A percentile compares a stretch with the other conserved stretches of the same genome.
Evolutionary conservation across 1,140 invertebrate species (phyloP).

Genomic region (Bombyx mandarina): DNA sequence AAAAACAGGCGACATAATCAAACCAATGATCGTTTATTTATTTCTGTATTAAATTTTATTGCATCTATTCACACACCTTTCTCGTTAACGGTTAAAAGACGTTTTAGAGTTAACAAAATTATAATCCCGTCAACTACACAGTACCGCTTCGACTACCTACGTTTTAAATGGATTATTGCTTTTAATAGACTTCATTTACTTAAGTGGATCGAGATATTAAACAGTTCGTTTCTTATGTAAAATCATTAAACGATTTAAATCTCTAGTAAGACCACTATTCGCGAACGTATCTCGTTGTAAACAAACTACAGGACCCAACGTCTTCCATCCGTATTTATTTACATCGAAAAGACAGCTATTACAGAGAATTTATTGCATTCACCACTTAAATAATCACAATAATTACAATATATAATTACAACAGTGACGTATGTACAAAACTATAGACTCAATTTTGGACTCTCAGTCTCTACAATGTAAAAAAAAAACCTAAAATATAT

Average conservation of each 20-base stretch:
- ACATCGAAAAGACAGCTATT: slow-evolving; percentile 52
- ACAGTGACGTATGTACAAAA: slow-evolving; percentile 66
- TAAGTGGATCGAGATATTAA: too few species aligned
- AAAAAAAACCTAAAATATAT: slow-evolving; percentile 37
- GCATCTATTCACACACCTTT: slow-evolving; percentile 67
- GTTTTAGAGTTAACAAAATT: slow-evolving; percentile 44
- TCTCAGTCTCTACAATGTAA: slow-evolving; percentile 66
- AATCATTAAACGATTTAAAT: too few species aligned
- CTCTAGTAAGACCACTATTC: background rate
- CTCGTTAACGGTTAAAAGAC: slow-evolving; percentile 47
- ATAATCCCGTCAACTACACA: slow-evolving; percentile 5
- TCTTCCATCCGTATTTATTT: slow-evolving; percentile 37
- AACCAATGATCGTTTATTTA: slow-evolving; percentile 12
- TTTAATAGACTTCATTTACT: too few species aligned
- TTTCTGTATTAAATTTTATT: slow-evolving; percentile 70
- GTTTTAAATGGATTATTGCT: too few species aligned
- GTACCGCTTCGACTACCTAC: background rate
- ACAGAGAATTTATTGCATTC: slow-evolving; percentile 64
- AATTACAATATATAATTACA: slow-evolving; percentile 61
- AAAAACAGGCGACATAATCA: too few species aligned
- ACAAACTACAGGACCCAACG: slow-evolving; percentile 22
- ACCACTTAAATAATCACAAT: slow-evolving; percentile 54
- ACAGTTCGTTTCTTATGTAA: too few species aligned
- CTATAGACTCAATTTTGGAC: slow-evolving; percentile 68
- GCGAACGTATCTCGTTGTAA: slow-evolving; percentile 23